Evolutionary conservation across 37 sponge, comb jelly and placozoan species (phyloP), one percentile per base, ranked within the genome.

Genomic region (Beroe forskalii): DNA sequence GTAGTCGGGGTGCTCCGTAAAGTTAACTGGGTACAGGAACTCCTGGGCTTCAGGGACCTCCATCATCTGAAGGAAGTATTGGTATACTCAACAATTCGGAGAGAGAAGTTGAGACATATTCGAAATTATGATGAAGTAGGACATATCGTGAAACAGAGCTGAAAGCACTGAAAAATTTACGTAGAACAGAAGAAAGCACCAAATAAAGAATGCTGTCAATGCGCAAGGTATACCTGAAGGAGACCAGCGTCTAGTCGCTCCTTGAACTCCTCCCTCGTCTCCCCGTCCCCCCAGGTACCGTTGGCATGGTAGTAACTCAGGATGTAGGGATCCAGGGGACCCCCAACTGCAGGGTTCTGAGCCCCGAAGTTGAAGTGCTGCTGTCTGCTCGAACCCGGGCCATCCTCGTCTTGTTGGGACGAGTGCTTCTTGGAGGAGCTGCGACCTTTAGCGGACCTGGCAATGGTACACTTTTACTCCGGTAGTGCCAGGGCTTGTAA

Each of bases 1-100:
- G 48, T 80, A 80, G 55, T 80, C 86, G n/a, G 86, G 55, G 86
- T 80, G 86, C 14, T 80, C 86, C 23, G 44, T 42, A 43, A 80
- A 44, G 55, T 38, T 80, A 20, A 80, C 86, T 1, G 86, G 86
- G 86, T 80, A 80, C 12, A 80, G 55, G 86, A 80, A 43, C 55
- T 80, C 86, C 28, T 25, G 44, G 23, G 86, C 44, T 44, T 44
- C 86, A 19, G 43, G 25, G 1, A 44, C 38, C 24, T 44, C 55
- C 86, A 80, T 80, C 3, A 43, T 37, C 86, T 80, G 86, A 42
- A 37, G 30, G n/a, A n/a, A n/a, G n/a, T n/a, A 17, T 6, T 8
- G 20, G 12, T 38, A n/a, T n/a, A n/a, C n/a, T n/a, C n/a, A n/a
- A n/a, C n/a, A n/a, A n/a, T n/a, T n/a, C n/a, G n/a, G n/a, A n/a